Evolutionary conservation across 2,888 invertebrate species (phyloP).

Genomic region (Archips crataeganus): DNA sequence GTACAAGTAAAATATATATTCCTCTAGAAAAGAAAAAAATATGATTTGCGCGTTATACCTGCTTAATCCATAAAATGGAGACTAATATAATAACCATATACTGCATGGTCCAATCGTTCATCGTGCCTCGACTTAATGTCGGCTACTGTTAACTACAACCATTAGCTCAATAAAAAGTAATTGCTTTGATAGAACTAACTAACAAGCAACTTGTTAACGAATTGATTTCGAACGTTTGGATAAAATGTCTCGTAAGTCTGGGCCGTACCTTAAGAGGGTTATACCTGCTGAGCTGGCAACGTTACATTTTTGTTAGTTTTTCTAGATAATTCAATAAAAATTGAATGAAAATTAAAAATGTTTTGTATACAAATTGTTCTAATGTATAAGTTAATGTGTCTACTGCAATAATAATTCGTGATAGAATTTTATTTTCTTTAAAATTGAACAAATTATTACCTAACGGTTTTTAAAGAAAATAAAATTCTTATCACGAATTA

Average conservation of each 20-base stretch:
- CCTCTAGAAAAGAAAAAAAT: neutral
- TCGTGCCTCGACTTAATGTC: slow-evolving; percentile 1
- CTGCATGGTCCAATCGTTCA: slow-evolving; percentile 22
- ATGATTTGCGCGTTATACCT: slow-evolving; percentile 9
- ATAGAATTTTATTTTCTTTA: too few relatives aligned
- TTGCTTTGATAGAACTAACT: slow-evolving; percentile 9
- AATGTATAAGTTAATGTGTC: too few relatives aligned
- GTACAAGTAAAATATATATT: neutral
- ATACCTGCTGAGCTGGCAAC: too few relatives aligned
- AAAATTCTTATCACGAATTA: too few relatives aligned
- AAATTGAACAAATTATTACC: too few relatives aligned
- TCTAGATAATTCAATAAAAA: too few relatives aligned
- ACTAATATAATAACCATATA: slow-evolving; percentile 17
- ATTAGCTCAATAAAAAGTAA: slow-evolving; percentile 35
- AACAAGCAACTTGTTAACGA: slow-evolving; percentile 33
- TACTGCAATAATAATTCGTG: too few relatives aligned
- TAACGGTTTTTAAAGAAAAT: too few relatives aligned
- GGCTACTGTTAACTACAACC: slow-evolving; percentile 7
- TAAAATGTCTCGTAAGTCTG: neutral
- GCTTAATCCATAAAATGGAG: slow-evolving; percentile 24
- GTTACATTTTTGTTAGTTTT: too few relatives aligned
- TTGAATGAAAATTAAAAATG: too few relatives aligned
- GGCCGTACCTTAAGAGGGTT: too few relatives aligned
- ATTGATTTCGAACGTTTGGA: neutral
- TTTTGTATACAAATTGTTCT: too few relatives aligned